phyloP scores from a whole-genome alignment of 2,888 invertebrate genomes.

The Calliscelio sp. region DNA sequence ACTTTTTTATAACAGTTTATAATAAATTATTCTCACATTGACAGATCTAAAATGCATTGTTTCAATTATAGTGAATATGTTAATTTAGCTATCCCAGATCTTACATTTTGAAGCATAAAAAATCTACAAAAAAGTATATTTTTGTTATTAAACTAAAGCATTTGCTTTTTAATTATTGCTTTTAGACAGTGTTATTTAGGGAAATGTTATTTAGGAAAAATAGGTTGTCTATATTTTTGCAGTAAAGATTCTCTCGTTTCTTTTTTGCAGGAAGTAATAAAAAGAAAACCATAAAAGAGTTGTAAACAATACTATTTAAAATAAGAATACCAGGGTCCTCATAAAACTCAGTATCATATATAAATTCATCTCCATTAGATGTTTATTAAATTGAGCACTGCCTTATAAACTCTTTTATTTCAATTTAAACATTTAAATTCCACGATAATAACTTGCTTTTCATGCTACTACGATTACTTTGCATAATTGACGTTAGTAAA shows the following conservation, averaged over 20 bases:
- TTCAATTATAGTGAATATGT: too few relatives aligned
- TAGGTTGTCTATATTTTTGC: too few relatives aligned
- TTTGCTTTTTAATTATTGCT: too few relatives aligned
- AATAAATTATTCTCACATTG: too few relatives aligned
- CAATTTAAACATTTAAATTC: background rate
- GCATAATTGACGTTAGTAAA: background rate
- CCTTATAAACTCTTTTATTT: conserved; percentile 10
- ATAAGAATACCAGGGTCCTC: conserved; percentile 10
- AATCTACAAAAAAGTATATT: too few relatives aligned
- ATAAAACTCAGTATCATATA: background rate
- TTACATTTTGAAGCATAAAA: too few relatives aligned
- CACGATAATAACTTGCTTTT: conserved; percentile 6
- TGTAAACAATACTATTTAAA: conserved; percentile 24
- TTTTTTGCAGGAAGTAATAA: background rate
- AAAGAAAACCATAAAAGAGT: conserved; percentile 18
- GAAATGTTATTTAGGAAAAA: too few relatives aligned
- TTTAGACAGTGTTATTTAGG: too few relatives aligned
- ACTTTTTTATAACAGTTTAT: too few relatives aligned
- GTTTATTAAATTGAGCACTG: conserved; percentile 15
- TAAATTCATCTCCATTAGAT: background rate
- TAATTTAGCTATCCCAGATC: too few relatives aligned
- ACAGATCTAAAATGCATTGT: too few relatives aligned
- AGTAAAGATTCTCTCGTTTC: background rate
- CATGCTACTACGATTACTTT: background rate
- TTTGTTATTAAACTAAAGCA: too few relatives aligned